Base-by-base conservation (phyloP, 2,888 invertebrate genomes). In the Neoscelio sp. region DNA sequence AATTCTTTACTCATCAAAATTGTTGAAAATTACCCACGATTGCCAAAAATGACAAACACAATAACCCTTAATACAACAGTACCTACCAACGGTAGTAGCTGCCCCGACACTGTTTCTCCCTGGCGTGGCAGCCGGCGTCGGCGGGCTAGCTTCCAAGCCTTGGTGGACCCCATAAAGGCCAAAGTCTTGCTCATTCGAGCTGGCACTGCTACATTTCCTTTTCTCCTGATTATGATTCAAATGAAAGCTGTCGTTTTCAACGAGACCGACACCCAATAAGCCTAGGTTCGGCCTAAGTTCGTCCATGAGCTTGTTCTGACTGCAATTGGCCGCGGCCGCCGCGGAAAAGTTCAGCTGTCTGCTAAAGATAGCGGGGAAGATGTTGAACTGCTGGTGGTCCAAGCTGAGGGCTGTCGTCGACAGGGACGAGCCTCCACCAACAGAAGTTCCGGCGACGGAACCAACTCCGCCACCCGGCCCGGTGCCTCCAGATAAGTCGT, bases 301-400 rank as follows among this genome's bases (percentile, higher is more conserved):
- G 89, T 96, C 96, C 96, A 96, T 96, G 90, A 96, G 94, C 89
- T 96, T 96, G 84, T 94, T 94, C 87, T 95, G 95, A 20, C 95
- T 94, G 87, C 94, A 94, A 40, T 88, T 90, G 4, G 87, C 88
- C 6, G 87, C 88, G 64, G 94, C 87, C 1, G 88, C 89, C 85
- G 94, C 93, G 52, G 94, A 94, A 91, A 96, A 96, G 91, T 96
- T 96, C 85, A 97, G 93, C 91, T 97, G 96, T 81, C 96, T 93
- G 92, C 96, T 96, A 91, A 97, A 97, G 90, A 96, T 96, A 78
- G 96, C 96, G 86, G 96, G 96, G 91, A 97, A 96, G 88, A 97
- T 97, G 92, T 96, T 96, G 92, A 96, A 96, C 92, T 96, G 96
- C 90, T 96, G 96, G 82, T 94, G 94, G 85, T 93, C 93, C 65